These are phyloP conservation scores for Pantherophis vulpinus DNA, from an alignment of 2,797 vertebrate species.

Conservation along the genomic window DNA sequence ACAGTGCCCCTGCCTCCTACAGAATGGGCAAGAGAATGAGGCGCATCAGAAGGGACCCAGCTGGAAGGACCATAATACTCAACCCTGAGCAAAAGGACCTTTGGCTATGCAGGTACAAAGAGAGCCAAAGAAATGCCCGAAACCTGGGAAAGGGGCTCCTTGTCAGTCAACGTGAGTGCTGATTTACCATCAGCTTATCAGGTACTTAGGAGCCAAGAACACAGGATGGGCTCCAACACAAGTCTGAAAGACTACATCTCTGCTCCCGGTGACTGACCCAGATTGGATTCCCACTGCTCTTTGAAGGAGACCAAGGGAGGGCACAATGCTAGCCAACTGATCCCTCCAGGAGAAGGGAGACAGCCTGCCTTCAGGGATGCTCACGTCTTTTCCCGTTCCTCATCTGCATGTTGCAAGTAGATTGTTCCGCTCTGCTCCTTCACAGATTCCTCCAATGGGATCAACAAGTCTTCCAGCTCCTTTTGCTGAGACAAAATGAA, in stretches of 20 bases:
- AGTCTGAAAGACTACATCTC: not conserved
- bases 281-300: not conserved
- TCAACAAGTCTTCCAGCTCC: conserved; percentile 91
- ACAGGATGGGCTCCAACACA: not conserved
- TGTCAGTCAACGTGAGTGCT: not conserved
- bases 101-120: not conserved
- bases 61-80: too few species aligned
- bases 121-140: not conserved
- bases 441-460: conserved; percentile 90
- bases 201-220: not conserved
- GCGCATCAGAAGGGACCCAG: not conserved
- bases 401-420: conserved; percentile 95
- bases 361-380: accelerated
- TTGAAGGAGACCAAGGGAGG: not conserved
- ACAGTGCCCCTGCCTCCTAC: not conserved
- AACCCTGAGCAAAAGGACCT: too few species aligned
- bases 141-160: not conserved
- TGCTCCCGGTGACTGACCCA: not conserved
- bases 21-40: not conserved
- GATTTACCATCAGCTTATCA: not conserved
- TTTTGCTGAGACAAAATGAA: conserved; percentile 98
- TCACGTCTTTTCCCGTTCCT: conserved; percentile 91
- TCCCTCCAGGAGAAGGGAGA: accelerated
- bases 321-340: not conserved
- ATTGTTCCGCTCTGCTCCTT: conserved; percentile 95